Evolutionary conservation across 2,888 invertebrate species (phyloP).

Genomic region (Chrysolina oricalcia): DNA sequence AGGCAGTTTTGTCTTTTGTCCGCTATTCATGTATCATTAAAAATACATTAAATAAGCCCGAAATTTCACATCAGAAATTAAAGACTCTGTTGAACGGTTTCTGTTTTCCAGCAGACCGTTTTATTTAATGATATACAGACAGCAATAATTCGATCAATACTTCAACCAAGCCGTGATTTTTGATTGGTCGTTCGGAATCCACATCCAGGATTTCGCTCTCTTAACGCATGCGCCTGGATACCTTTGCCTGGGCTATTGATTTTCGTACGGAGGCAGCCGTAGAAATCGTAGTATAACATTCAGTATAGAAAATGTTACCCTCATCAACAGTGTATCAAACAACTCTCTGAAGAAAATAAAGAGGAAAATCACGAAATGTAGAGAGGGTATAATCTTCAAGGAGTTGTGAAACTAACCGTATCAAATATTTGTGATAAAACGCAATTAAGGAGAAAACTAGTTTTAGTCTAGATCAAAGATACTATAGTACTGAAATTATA

Average conservation of each 20-base stretch:
- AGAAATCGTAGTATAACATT: not conserved
- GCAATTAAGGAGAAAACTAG: too few relatives aligned
- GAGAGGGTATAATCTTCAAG: too few relatives aligned
- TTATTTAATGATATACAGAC: not conserved
- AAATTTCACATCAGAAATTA: not conserved
- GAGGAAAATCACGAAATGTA: too few relatives aligned
- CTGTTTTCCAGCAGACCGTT: not conserved
- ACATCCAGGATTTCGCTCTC: not conserved
- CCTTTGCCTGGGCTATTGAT: slow-evolving; percentile 7
- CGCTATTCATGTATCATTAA: too few relatives aligned
- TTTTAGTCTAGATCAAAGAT: too few relatives aligned
- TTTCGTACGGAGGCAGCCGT: not conserved
- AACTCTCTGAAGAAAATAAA: too few relatives aligned
- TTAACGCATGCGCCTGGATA: not conserved
- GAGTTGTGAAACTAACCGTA: too few relatives aligned
- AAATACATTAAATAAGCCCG: too few relatives aligned
- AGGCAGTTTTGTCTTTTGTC: too few relatives aligned
- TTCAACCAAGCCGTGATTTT: not conserved
- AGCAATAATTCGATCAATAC: not conserved
- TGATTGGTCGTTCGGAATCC: slow-evolving; percentile 11
- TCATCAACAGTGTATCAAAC: too few relatives aligned
- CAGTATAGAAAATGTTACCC: not conserved
- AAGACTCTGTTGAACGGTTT: not conserved
- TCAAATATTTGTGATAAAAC: too few relatives aligned
- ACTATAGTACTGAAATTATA: too few relatives aligned